These are phyloP conservation scores for Macrosiphum euphorbiae DNA, from an alignment of 2,888 invertebrate genomes.

Conservation along the genomic window DNA sequence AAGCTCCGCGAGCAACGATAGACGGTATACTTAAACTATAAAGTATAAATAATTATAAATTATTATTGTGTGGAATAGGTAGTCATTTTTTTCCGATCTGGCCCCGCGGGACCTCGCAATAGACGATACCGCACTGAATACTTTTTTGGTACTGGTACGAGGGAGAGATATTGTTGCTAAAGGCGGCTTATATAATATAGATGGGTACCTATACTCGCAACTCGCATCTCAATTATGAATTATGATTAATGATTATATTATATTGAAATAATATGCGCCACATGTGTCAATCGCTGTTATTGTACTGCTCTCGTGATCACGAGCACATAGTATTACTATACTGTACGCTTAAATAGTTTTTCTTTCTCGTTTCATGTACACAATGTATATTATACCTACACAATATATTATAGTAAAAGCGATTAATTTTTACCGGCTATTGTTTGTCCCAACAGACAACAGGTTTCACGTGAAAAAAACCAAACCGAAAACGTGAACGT, in stretches of 20 bases:
- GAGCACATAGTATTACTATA: not conserved
- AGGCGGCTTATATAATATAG: not conserved
- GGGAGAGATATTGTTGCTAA: not conserved
- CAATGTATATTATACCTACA: not conserved
- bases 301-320: not conserved
- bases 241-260: not conserved
- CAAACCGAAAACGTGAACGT: not conserved
- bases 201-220: not conserved
- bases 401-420: conserved; percentile 17
- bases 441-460: conserved; percentile 3
- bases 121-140: not conserved
- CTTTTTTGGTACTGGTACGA: not conserved
- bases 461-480: not conserved
- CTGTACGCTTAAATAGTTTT: not conserved
- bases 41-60: not conserved
- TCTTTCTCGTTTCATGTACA: not conserved
- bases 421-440: conserved; percentile 41
- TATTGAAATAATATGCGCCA: not conserved
- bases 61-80: not conserved
- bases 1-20: not conserved
- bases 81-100: not conserved
- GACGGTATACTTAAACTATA: not conserved
- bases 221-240: not conserved
- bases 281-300: not conserved
- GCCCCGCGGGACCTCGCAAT: not conserved